Evolutionary conservation across 2,797 vertebrate species (phyloP).

Genomic region (Syngnathus acus): DNA sequence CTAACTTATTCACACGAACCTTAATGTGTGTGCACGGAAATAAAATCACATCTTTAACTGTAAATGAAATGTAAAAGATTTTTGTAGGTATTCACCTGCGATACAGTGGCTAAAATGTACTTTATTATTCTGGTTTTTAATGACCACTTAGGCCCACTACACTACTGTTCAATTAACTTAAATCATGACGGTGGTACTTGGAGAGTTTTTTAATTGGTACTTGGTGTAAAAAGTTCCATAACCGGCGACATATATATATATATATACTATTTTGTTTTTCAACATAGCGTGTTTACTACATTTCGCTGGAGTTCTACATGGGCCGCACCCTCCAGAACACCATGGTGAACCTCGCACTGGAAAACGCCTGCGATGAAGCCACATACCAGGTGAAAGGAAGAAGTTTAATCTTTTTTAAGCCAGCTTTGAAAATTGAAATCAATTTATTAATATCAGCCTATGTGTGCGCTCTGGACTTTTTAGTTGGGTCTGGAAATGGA

Average conservation of each 20-base stretch:
- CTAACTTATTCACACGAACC: too few relatives aligned
- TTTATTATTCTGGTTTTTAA: not conserved
- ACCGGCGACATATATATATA: not conserved
- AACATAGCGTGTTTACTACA: conserved; percentile 91
- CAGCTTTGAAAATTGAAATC: not conserved
- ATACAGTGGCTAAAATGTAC: not conserved
- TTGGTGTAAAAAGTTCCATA: not conserved
- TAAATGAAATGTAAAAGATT: not conserved
- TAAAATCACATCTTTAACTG: not conserved
- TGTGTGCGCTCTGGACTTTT: conserved; percentile 6
- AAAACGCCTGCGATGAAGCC: conserved; percentile 93
- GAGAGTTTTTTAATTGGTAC: not conserved
- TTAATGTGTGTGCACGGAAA: too few relatives aligned
- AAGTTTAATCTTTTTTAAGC: not conserved
- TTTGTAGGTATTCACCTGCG: too few relatives aligned
- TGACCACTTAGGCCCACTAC: not conserved
- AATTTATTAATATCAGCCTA: not conserved
- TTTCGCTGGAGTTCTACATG: conserved; percentile 99
- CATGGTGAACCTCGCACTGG: conserved; percentile 95
- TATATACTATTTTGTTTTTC: not conserved
- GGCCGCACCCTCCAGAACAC: conserved; percentile 97
- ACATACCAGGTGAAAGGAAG: conserved; percentile 80
- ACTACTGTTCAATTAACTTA: not conserved
- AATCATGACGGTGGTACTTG: not conserved
- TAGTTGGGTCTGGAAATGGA: conserved; percentile 95